Evolutionary conservation across 2,113 vertebrate genomes (phyloP), one percentile per base, ranked within the genome.

Genomic region (Melanerpes aurifrons): DNA sequence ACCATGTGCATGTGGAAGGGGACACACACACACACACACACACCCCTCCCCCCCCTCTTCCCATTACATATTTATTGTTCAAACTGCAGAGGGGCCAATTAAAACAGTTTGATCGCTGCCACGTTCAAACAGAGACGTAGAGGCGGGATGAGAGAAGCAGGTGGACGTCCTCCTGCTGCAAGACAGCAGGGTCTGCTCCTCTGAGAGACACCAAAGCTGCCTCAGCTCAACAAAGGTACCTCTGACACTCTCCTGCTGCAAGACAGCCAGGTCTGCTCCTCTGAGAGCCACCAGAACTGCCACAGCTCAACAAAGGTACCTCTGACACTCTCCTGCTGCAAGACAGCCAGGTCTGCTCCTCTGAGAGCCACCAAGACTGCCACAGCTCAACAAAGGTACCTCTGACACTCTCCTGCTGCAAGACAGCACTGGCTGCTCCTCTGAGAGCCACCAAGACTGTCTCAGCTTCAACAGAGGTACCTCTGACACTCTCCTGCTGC

Each of bases 31-130:
- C 50, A 24, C 50, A 53, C 50, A 53, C 50, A 24, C 50, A 53
- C 50, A 21, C 48, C 20, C 69, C 50, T 73, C 20, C 9, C 26
- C 25, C 26, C 28, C 57, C 90, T 86, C 86, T 21, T 67, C 92
- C 92, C 80, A 19, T 86, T 83, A 57, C 89, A 89, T 89, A 93
- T 92, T 93, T 92, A 91, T 94, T 72, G 56, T 64, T 67, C 59
- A 14, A 78, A 57, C 92, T 92, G 92, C 94, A 94, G 83, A 85
- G 94, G 96, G 94, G 94, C 94, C 96, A 94, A 96, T 95, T 96
- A 93, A 84, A 92, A 1, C 70, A 15, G 81, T 82, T 47, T 81
- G 68, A 92, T 96, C 85, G 16, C 26, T 8, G 53, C 92, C 32
- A 24, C 10, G 31, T 12, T 70, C 19, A 31, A 9, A 62, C 57